Conservation (phyloP, 2,888 invertebrate species). For the Brachyptera risi region DNA sequence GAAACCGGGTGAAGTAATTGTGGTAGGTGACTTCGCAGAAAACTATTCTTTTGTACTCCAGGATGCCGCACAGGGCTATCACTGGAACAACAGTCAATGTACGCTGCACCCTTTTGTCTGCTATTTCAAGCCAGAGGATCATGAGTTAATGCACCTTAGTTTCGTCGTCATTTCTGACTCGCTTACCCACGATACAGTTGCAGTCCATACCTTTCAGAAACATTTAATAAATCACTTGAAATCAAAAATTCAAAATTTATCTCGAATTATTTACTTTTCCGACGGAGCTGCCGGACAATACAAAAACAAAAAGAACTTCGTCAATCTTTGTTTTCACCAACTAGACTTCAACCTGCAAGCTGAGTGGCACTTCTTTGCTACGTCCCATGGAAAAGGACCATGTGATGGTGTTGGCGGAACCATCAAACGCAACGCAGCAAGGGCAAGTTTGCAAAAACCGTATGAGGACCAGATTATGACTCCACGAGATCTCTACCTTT, state of each 20-base stretch:
- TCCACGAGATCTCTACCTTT: constrained; percentile 22
- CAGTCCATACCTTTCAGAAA: constrained; percentile 19
- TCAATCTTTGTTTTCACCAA: constrained; percentile 1
- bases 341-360: constrained; percentile 26
- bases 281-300: constrained; percentile 10
- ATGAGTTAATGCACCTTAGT: constrained; percentile 25
- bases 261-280: neutral
- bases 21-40: constrained; percentile 29
- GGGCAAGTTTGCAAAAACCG: constrained; percentile 30
- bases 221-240: constrained; percentile 29
- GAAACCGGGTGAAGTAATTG: constrained; percentile 25
- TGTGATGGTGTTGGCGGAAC: constrained; percentile 33
- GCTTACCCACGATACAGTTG: constrained; percentile 24
- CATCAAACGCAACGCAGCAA: constrained; percentile 32
- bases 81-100: constrained; percentile 31
- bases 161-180: constrained; percentile 32
- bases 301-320: constrained; percentile 10
- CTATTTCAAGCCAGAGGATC: constrained; percentile 20
- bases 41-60: constrained; percentile 24
- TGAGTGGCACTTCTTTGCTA: constrained; percentile 33
- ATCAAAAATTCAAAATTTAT: constrained; percentile 26
- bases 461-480: constrained; percentile 23
- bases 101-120: constrained; percentile 32
- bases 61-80: constrained; percentile 23
- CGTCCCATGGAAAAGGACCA: constrained; percentile 30